Evolutionary conservation across 2,797 vertebrate genomes (phyloP), one percentile per base, ranked within the genome.

Genomic region (Novumbra hubbsi): DNA sequence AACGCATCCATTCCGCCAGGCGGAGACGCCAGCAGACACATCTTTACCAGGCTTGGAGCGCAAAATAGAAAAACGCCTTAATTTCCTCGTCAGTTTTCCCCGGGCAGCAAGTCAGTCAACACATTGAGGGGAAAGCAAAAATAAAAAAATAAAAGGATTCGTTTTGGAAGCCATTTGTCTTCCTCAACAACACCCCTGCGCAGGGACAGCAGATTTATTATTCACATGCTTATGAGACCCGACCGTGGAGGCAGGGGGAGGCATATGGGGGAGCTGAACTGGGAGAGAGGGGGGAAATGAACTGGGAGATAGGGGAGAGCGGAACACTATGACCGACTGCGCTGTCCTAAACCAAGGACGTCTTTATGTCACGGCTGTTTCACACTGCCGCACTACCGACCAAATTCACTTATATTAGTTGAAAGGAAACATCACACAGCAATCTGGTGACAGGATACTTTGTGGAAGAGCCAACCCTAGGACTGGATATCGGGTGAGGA

Each of bases 81-180:
- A 64, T 55, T 76, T 77, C 80, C 71, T 81, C 76, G 82, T 32
- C 73, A 67, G 76, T 69, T 60, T 65, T 88, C 78, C 81, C 72
- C 52, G 70, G 73, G 83, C 70, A 81, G 78, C 87, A 85, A 90
- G 91, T 90, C 88, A 90, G 77, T 38, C 0, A 84, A 85, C 86
- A 89, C 91, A 93, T 93, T 91, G 91, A 89, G 78, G 68, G 80
- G 78, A 84, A 84, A 82, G 84, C 89, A 82, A 89, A 89, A 92
- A 34, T n/a, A n/a, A n/a, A n/a, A n/a, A n/a, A n/a, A n/a, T n/a
- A 38, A 90, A 82, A 80, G 87, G 86, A 92, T 92, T 92, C 85
- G 79, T 76, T 85, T 14, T 73, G 64, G 76, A 84, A 82, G 81
- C 78, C 79, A 84, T 90, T 81, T 76, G 83, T 86, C 87, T 89